phyloP scores from a whole-genome alignment of 1,140 invertebrate genomes.

The Metaphire vulgaris region DNA sequence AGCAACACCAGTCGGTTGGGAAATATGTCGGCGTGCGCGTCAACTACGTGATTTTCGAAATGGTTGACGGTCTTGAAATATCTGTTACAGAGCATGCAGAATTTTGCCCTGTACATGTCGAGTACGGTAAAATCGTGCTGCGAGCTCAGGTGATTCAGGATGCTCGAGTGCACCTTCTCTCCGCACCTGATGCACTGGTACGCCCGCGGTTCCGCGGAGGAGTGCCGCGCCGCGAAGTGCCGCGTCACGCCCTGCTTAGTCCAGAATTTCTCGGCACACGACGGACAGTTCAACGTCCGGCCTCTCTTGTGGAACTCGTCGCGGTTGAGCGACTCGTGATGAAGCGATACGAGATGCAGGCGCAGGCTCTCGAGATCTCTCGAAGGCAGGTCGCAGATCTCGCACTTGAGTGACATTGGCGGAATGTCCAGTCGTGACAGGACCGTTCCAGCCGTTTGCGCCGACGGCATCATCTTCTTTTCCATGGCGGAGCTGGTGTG shows the following conservation, averaged over 20 bases:
- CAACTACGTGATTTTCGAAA: slow-evolving; percentile 16
- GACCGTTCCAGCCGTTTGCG: too few relatives aligned
- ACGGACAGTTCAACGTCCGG: not conserved
- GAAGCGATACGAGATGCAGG: not conserved
- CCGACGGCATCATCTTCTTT: too few relatives aligned
- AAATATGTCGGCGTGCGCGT: slow-evolving; percentile 17
- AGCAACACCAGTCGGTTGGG: slow-evolving; percentile 2
- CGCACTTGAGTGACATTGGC: not conserved
- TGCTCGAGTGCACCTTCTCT: not conserved
- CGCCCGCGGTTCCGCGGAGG: not conserved
- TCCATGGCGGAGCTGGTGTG: too few relatives aligned
- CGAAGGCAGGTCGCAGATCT: slow-evolving; percentile 8
- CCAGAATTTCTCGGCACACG: slow-evolving; percentile 7
- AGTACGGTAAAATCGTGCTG: slow-evolving; percentile 16
- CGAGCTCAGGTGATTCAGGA: slow-evolving; percentile 13
- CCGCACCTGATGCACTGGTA: slow-evolving; percentile 19
- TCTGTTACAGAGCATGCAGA: slow-evolving; percentile 13
- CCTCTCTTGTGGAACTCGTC: slow-evolving; percentile 4
- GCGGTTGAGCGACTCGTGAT: not conserved
- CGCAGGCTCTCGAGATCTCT: not conserved
- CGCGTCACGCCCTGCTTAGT: slow-evolving; percentile 1
- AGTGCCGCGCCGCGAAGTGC: slow-evolving; percentile 12
- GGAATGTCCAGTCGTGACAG: too few relatives aligned
- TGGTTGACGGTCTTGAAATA: not conserved
- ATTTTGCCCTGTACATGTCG: slow-evolving; percentile 7